These are phyloP conservation scores for Pilophorus perplexus DNA, from an alignment of 2,888 invertebrate species.

Conservation along the genomic window DNA sequence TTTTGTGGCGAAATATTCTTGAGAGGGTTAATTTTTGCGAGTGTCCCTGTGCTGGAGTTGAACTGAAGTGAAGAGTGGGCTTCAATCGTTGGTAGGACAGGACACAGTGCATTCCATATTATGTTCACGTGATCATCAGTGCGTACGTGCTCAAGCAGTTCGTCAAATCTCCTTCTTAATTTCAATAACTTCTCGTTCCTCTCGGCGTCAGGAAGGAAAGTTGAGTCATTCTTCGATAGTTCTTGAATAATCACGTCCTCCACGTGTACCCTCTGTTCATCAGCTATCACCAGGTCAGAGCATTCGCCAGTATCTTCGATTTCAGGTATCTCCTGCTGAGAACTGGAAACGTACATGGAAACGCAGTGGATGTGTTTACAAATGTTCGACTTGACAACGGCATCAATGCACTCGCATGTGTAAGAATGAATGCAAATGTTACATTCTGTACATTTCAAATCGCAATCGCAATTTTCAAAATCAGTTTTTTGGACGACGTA, in stretches of 20 bases:
- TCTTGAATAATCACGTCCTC: background rate
- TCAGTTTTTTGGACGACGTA: background rate
- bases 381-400: background rate
- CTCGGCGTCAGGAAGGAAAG: background rate
- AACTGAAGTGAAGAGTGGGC: background rate
- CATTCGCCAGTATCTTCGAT: background rate
- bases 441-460: slow-evolving; percentile 19
- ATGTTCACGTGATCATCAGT: background rate
- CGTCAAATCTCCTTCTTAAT: background rate
- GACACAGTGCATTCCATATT: background rate
- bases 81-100: background rate
- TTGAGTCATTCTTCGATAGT: background rate
- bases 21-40: too few species aligned
- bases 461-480: background rate
- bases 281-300: background rate
- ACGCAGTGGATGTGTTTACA: too few species aligned
- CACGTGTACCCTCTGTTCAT: background rate
- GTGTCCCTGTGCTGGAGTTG: background rate
- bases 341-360: too few species aligned
- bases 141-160: background rate
- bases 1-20: too few species aligned
- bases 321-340: background rate
- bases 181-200: background rate
- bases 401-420: slow-evolving; percentile 14
- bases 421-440: slow-evolving; percentile 15